phyloP scores from a whole-genome alignment of 2,888 invertebrate genomes.

The Pandemis heparana region DNA sequence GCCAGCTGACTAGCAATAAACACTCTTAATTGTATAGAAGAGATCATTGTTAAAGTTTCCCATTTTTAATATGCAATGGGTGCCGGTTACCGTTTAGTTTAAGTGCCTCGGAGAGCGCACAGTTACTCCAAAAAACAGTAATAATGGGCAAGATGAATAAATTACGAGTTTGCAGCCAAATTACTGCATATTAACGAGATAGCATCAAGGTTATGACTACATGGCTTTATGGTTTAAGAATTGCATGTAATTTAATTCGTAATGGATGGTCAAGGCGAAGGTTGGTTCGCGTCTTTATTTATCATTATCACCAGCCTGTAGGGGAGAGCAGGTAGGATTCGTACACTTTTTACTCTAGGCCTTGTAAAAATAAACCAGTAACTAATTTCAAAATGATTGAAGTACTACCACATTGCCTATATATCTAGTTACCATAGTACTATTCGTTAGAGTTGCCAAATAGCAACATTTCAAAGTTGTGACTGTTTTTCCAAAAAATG shows the following conservation, averaged over 20 bases:
- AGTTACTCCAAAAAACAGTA: slow-evolving; percentile 37
- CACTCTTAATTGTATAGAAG: too few species aligned
- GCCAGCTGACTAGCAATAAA: too few species aligned
- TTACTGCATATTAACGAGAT: slow-evolving; percentile 28
- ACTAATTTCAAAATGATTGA: too few species aligned
- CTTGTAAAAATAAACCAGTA: too few species aligned
- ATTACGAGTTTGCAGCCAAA: slow-evolving; percentile 32
- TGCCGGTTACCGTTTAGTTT: slow-evolving; percentile 16
- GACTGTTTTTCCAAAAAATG: too few species aligned
- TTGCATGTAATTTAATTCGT: background rate
- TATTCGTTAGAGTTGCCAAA: too few species aligned
- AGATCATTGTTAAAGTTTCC: background rate
- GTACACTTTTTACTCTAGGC: too few species aligned
- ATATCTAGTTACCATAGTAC: too few species aligned
- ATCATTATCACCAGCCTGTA: too few species aligned
- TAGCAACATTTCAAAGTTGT: too few species aligned
- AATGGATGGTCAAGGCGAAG: background rate
- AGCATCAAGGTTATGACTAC: slow-evolving; percentile 12
- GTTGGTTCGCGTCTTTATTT: background rate
- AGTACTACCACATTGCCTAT: too few species aligned
- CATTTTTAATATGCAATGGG: slow-evolving; percentile 4
- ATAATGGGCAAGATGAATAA: slow-evolving; percentile 29
- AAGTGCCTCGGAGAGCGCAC: slow-evolving; percentile 5
- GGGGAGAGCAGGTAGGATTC: too few species aligned
- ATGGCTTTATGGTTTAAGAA: slow-evolving; percentile 6